Base-by-base conservation (phyloP, 2,113 vertebrate genomes). In the Ochotona princeps region DNA sequence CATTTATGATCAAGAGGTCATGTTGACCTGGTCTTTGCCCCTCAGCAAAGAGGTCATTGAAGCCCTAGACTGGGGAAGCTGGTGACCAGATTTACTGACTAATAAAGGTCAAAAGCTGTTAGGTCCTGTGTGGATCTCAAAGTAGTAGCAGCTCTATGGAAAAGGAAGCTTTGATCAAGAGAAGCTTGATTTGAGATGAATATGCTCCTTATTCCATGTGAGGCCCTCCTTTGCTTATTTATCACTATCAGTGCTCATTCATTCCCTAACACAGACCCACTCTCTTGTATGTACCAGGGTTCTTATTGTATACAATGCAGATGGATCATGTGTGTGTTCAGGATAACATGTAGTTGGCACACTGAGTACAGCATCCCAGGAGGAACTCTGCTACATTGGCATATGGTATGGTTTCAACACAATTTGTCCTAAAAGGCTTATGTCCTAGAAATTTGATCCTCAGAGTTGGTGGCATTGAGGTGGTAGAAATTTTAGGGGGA, bases 231-330 rank as follows among this genome's bases (percentile, higher is more conserved):
- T 32, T 44, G 32, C 23, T 65, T 60, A 38, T 26, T 23, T 49
- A 23, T 73, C 4, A 35, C 26, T 69, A 17, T 35, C 66, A 51
- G 35, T 38, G 25, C 65, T 18, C 49, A 13, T 44, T 32, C 84
- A 12, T 25, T 60, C 51, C 83, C 67, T 1, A 35, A 28, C 32
- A 30, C 18, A 84, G 51, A 63, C 28, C 28, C 49, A 8, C 65
- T 49, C 3, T 4, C 6, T 13, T 14, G 9, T 3, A 18, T 2
- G 23, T 32, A 38, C 2, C 2, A 18, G 2, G 5, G 10, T 11
- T 32, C n/a, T 75, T 69, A 14, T 21, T 21, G 8, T 0, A 0
- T 13, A 14, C 10, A 1, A 28, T 75, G 23, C 54, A 47, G 3
- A 8, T 32, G 28, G 8, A 51, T 13, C 20, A 4, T 8, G 6